Conservation (phyloP, 2,113 vertebrate genomes). For the Chrysochloris asiatica region DNA sequence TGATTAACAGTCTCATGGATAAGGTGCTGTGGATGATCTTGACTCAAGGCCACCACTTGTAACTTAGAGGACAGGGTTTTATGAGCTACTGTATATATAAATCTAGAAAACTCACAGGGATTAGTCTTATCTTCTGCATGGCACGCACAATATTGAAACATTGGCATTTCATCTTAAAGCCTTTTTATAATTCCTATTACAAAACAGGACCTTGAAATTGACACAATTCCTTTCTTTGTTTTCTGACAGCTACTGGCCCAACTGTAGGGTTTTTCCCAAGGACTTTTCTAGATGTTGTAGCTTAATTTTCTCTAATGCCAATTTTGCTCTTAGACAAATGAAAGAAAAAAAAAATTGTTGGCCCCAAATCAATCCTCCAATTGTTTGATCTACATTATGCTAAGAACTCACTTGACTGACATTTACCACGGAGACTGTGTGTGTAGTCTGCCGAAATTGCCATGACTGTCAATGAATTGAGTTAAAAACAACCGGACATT, state of each 20-base stretch:
- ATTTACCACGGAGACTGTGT: neutral
- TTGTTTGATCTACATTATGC: neutral
- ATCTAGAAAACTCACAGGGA: neutral
- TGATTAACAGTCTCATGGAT: no score
- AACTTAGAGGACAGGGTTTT: accelerated
- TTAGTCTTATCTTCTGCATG: neutral
- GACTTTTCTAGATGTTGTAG: neutral
- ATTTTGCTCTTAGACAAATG: slow-evolving; percentile 5
- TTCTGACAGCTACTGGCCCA: neutral
- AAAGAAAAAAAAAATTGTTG: no score
- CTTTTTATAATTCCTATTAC: neutral
- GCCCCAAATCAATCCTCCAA: neutral
- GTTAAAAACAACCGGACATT: neutral
- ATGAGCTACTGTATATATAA: neutral
- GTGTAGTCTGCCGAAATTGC: neutral
- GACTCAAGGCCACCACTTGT: accelerated
- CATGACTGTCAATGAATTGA: neutral
- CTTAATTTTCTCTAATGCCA: neutral
- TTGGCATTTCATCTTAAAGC: neutral
- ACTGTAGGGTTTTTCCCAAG: neutral
- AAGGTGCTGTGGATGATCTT: no score
- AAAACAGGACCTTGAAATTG: neutral
- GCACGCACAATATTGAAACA: neutral
- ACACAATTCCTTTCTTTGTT: neutral
- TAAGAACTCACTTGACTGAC: neutral